Conservation (phyloP, 2,113 vertebrate genomes). For the Todiramphus chloris region DNA sequence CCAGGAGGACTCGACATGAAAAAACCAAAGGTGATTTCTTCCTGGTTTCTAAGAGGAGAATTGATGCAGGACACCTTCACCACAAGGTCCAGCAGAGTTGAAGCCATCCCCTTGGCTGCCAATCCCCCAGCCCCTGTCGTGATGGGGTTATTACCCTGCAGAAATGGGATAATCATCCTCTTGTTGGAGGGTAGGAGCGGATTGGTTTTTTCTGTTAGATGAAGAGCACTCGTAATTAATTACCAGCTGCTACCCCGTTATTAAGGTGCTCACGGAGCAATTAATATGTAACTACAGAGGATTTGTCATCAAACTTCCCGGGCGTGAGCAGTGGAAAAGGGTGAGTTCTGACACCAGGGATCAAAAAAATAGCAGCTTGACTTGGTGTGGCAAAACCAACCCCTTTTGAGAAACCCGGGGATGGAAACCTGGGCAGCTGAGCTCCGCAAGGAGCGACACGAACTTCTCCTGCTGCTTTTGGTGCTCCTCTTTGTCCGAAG, state of each 20-base stretch:
- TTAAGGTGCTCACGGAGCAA: neutral
- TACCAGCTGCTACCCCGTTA: neutral
- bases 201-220: neutral
- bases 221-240: neutral
- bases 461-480: neutral
- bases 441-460: neutral
- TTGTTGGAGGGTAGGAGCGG: neutral
- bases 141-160: neutral
- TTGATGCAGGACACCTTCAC: neutral
- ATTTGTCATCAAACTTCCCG: neutral
- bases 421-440: neutral
- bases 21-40: neutral
- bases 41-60: neutral
- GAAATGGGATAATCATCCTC: neutral
- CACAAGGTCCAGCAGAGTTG: neutral
- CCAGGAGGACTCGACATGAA: neutral
- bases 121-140: neutral
- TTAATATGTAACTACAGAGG: neutral
- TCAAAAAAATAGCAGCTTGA: neutral
- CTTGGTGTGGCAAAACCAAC: neutral
- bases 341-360: neutral
- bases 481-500: rapidly evolving
- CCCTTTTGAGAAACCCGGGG: neutral
- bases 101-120: neutral
- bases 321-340: neutral